Evolutionary conservation across 2,113 vertebrate species (phyloP), one percentile per base, ranked within the genome.

Genomic region (Indri indri): DNA sequence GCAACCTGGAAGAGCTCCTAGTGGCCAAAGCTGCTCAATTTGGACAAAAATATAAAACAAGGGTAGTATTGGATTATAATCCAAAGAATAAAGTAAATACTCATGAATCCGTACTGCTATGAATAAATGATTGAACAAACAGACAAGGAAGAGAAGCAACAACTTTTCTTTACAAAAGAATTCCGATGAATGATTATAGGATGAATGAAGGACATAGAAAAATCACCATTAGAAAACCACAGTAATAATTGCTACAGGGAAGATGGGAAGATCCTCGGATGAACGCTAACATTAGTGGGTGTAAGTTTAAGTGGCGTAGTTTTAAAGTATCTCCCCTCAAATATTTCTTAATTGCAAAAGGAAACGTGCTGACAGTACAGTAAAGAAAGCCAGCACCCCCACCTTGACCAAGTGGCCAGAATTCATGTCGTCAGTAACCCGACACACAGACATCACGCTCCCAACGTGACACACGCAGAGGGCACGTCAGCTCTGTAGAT

Each of bases 41-140:
- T 54, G 22, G 54, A 34, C 73, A 76, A 92, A 96, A 85, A 71
- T 94, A 1, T 68, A 54, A 74, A 83, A 16, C 47, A 74, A 59
- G 16, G 14, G 65, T n/a, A 52, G 20, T 11, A 73, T 8, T 93
- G 61, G n/a, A 70, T 74, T 54, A 90, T n/a, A 90, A 65, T 20
- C 52, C 30, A 74, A 76, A 90, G 34, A 95, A 88, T 54, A 68
- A 59, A 94, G 42, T 40, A 57, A 92, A 74, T 89, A 84, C 6
- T 1, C 40, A 74, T 10, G 34, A 81, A 17, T 37, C 32, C 18
- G 37, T 66, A 34, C 1, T 27, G 0, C 52, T 76, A 27, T 47
- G 81, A 96, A 57, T 42, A 65, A 52, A 50, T 81, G 30, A 89
- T 9, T 32, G 8, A 88, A 47, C n/a, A 63, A 45, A 63, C 16